These are phyloP conservation scores for Oreochromis aureus DNA, from an alignment of 2,113 vertebrate genomes.

Conservation along the genomic window DNA sequence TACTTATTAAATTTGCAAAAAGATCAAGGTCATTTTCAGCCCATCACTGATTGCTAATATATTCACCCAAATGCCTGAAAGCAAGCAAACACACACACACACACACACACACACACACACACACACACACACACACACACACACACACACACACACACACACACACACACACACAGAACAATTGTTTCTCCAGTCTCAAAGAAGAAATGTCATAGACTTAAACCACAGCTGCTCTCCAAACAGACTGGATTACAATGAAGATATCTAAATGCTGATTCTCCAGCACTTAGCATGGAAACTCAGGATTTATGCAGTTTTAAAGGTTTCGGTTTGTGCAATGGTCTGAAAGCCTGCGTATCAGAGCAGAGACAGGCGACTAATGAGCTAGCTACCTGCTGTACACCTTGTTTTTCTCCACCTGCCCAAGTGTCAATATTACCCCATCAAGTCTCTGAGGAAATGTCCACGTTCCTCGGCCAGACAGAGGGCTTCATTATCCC, in stretches of 20 bases:
- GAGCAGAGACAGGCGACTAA: constrained; percentile 25
- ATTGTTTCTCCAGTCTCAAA: background rate
- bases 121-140: background rate
- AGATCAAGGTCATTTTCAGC: constrained; percentile 14
- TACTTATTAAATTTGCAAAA: background rate
- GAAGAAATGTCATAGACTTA: background rate
- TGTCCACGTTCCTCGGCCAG: constrained; percentile 33
- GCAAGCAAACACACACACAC: background rate
- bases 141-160: background rate
- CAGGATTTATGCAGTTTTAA: background rate
- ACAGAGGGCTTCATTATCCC: constrained; percentile 66
- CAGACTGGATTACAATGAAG: background rate
- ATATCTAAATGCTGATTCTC: background rate
- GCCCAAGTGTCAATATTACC: constrained; percentile 53
- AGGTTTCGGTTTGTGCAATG: background rate
- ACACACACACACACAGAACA: background rate
- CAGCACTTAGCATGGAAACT: background rate
- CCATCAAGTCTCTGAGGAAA: constrained; percentile 46
- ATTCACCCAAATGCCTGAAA: background rate
- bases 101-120: background rate
- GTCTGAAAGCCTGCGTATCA: background rate
- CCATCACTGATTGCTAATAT: background rate
- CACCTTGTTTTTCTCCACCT: constrained; percentile 59
- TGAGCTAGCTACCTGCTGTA: constrained; percentile 57
- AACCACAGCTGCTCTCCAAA: constrained; percentile 1